Percentiles rank a stretch among this genome's conserved stretches.
Evolutionary conservation across 2,888 invertebrate genomes (phyloP).

Genomic region (Drymonia ruficornis): DNA sequence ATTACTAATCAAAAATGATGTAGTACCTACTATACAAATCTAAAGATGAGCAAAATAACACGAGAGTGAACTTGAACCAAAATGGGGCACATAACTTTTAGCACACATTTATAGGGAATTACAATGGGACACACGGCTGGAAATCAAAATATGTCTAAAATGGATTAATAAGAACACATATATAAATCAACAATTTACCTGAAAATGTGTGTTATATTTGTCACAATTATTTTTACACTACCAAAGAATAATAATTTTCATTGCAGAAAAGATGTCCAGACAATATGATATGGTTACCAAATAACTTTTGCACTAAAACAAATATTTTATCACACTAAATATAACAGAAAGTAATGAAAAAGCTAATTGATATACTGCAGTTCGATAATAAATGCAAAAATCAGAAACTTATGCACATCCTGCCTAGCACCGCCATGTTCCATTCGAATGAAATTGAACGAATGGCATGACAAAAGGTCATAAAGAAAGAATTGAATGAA

Average conservation of each 20-base stretch:
- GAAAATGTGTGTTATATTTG: slow-evolving; percentile 72
- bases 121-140: slow-evolving; percentile 17
- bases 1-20: slow-evolving; percentile 4
- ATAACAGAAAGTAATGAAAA: slow-evolving; percentile 45
- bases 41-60: slow-evolving; percentile 57
- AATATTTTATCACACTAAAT: slow-evolving; percentile 45
- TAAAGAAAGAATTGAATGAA: slow-evolving; percentile 35
- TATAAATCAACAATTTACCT: slow-evolving; percentile 72
- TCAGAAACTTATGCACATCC: slow-evolving; percentile 79
- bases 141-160: slow-evolving; percentile 21
- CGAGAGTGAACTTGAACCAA: slow-evolving; percentile 70
- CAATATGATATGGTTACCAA: slow-evolving; percentile 38
- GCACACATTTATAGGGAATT: slow-evolving; percentile 33
- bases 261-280: slow-evolving; percentile 68
- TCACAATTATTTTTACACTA: slow-evolving; percentile 84
- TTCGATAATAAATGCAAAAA: slow-evolving; percentile 68
- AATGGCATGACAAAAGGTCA: too few relatives aligned
- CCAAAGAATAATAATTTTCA: slow-evolving; percentile 81
- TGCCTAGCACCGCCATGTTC: slow-evolving; percentile 83
- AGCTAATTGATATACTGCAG: slow-evolving; percentile 54
- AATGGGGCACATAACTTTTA: slow-evolving; percentile 64
- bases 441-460: slow-evolving; percentile 59
- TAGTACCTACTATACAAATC: slow-evolving; percentile 15
- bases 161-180: slow-evolving; percentile 29
- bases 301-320: slow-evolving; percentile 45